phyloP scores from a whole-genome alignment of 2,797 vertebrate genomes.

The Bradypodion ventrale region DNA sequence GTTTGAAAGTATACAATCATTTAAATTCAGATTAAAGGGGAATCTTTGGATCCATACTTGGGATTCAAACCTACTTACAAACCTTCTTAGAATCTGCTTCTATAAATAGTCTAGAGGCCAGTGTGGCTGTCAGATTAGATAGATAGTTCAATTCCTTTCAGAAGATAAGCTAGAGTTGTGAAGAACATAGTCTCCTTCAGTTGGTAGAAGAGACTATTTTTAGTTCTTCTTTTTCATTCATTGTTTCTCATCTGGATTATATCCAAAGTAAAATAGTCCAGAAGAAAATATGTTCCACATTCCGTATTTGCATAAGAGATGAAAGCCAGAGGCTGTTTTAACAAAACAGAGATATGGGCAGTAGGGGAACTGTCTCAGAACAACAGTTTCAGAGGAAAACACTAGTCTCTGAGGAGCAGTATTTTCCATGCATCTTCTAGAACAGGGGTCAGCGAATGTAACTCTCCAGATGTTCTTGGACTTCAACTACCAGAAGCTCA shows the following conservation, averaged over 20 bases:
- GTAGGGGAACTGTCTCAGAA: constrained; percentile 20
- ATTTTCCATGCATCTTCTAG: constrained; percentile 36
- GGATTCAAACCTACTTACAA: neutral
- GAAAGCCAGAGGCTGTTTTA: constrained; percentile 39
- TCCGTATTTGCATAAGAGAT: constrained; percentile 22
- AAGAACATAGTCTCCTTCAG: constrained; percentile 13
- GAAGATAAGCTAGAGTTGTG: constrained; percentile 10
- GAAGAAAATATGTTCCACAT: constrained; percentile 38
- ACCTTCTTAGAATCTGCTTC: neutral
- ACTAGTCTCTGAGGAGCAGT: constrained; percentile 12
- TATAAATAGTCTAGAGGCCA: neutral
- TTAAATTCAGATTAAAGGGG: neutral
- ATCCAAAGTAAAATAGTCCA: neutral
- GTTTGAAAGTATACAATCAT: neutral
- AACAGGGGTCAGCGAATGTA: too few species aligned
- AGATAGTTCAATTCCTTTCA: neutral
- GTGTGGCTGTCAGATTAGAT: neutral
- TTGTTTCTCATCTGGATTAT: constrained; percentile 49
- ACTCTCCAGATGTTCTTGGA: too few species aligned
- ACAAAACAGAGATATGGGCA: constrained; percentile 41
- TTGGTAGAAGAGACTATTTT: neutral
- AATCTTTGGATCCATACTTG: neutral
- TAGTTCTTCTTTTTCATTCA: constrained; percentile 34
- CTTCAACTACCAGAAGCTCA: too few species aligned
- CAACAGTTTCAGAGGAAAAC: constrained; percentile 31